Percentiles rank a stretch among this genome's conserved stretches.
These are phyloP conservation scores for Clamator glandarius DNA, from an alignment of 2,797 vertebrate species.

Conservation along the genomic window DNA sequence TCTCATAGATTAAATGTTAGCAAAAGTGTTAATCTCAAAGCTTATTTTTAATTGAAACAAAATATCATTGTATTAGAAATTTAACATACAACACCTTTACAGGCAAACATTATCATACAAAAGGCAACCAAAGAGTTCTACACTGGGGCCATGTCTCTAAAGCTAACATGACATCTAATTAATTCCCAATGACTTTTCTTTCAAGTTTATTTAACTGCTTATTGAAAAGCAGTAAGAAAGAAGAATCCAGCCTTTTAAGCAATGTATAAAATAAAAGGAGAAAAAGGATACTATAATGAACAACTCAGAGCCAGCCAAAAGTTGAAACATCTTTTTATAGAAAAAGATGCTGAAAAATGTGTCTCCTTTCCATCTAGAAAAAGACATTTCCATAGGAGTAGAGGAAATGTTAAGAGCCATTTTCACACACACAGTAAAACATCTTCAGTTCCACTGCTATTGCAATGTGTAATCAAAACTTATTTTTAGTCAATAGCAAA, in stretches of 20 bases:
- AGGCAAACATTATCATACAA: neutral
- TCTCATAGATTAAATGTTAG: neutral
- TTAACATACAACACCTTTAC: neutral
- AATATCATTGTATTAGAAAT: neutral
- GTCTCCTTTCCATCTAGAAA: neutral
- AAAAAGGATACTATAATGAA: neutral
- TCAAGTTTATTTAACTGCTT: neutral
- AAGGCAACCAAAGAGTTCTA: neutral
- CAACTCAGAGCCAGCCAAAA: neutral
- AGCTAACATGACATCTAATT: slow-evolving; percentile 16
- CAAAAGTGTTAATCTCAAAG: neutral
- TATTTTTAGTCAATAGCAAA: neutral
- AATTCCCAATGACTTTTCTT: slow-evolving; percentile 1
- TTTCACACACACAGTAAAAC: neutral
- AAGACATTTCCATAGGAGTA: neutral
- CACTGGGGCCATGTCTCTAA: neutral
- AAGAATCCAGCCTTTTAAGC: neutral
- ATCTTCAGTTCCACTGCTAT: neutral
- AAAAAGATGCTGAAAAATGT: neutral
- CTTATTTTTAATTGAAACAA: neutral
- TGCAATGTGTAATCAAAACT: neutral
- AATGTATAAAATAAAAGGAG: neutral
- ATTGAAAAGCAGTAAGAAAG: slow-evolving; percentile 7
- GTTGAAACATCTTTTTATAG: neutral
- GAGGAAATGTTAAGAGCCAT: neutral